phyloP scores from a whole-genome alignment of 2,797 vertebrate species.

The Erethizon dorsatum region DNA sequence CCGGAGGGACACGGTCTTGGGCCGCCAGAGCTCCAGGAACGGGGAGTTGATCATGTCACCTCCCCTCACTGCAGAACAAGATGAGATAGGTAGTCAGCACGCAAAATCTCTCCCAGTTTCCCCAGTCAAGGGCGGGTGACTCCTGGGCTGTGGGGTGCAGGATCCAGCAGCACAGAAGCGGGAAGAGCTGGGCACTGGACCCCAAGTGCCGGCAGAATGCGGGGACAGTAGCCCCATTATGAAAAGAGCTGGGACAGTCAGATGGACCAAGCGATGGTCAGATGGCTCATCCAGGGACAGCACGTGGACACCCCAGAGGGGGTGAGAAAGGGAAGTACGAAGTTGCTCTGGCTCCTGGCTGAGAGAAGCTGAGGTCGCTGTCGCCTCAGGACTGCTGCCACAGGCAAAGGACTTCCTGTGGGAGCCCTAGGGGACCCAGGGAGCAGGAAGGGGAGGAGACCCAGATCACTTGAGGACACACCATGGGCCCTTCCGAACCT shows the following conservation, averaged over 20 bases:
- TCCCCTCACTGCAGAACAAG: constrained; percentile 71
- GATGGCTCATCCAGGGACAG: background rate
- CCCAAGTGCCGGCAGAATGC: background rate
- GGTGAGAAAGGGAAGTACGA: background rate
- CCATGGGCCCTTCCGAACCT: background rate
- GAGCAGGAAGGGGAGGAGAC: background rate
- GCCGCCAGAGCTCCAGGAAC: constrained; percentile 82
- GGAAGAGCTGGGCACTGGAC: background rate
- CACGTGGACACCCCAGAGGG: background rate
- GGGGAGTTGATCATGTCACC: constrained; percentile 82
- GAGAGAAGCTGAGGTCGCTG: background rate
- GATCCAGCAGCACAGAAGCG: rapidly evolving
- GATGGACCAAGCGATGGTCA: background rate
- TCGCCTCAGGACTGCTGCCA: background rate
- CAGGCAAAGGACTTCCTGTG: background rate
- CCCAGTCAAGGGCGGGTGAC: background rate
- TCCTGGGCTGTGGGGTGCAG: no score
- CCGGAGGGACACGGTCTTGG: constrained; percentile 66
- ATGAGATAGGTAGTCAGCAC: background rate
- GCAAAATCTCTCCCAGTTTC: rapidly evolving
- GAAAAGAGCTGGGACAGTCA: background rate
- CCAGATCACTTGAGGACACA: background rate
- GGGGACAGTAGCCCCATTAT: constrained; percentile 45
- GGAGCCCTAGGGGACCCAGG: background rate
- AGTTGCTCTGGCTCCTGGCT: background rate